Evolutionary conservation across 2,888 invertebrate genomes (phyloP).

Genomic region (Dolichopus griseipennis): DNA sequence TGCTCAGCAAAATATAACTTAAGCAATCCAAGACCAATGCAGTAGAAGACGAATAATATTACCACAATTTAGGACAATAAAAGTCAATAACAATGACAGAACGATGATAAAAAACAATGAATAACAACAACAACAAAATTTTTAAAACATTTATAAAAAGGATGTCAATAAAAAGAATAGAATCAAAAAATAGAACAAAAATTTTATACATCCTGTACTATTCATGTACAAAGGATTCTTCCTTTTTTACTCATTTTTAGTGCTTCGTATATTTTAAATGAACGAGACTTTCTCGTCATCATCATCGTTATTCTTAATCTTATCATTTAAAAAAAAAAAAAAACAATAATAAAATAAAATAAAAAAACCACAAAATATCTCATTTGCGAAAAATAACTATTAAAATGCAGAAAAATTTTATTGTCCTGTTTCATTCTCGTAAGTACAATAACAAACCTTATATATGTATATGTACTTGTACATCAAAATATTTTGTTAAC

Average conservation of each 20-base stretch:
- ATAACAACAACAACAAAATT: background rate
- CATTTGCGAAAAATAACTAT: conserved; percentile 1
- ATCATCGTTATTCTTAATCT: background rate
- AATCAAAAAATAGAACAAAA: background rate
- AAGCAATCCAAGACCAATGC: background rate
- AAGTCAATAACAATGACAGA: background rate
- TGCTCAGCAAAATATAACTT: background rate
- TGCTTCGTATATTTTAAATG: background rate
- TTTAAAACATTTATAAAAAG: background rate
- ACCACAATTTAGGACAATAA: background rate
- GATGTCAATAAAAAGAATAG: background rate
- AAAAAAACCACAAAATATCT: background rate
- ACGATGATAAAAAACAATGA: background rate
- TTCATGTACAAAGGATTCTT: background rate
- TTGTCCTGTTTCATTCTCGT: background rate
- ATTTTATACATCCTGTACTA: background rate
- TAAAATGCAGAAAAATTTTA: conserved; percentile 1
- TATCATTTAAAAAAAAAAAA: background rate
- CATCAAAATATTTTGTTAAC: too few species aligned
- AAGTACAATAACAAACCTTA: too few species aligned
- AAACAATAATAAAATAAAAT: background rate
- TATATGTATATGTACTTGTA: too few species aligned
- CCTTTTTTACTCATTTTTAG: background rate
- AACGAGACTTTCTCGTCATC: background rate
- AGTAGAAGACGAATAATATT: background rate